phyloP scores from a whole-genome alignment of 2,113 vertebrate genomes.

The Nesoenas mayeri region DNA sequence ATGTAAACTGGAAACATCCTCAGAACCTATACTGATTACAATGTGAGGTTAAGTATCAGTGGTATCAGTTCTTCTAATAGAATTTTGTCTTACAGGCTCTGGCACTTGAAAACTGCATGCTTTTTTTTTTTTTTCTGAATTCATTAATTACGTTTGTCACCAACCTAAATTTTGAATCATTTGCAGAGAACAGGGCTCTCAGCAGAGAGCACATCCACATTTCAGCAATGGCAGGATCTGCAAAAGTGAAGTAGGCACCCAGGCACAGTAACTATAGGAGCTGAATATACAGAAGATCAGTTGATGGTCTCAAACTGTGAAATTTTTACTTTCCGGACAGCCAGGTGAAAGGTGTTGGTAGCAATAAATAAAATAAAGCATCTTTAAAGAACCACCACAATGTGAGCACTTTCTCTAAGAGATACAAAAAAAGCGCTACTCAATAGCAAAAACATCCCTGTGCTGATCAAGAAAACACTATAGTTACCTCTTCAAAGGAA shows the following conservation, averaged over 20 bases:
- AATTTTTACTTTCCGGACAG: background rate
- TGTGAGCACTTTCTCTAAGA: background rate
- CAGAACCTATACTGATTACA: background rate
- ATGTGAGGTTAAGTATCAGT: background rate
- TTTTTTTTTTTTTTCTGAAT: background rate
- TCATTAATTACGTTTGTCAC: background rate
- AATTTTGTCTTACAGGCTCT: background rate
- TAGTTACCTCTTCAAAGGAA: background rate
- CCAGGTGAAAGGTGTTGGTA: background rate
- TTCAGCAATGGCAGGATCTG: background rate
- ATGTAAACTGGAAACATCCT: conserved; percentile 22
- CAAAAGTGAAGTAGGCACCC: background rate
- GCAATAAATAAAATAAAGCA: background rate
- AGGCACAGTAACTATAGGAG: background rate
- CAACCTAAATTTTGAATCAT: background rate
- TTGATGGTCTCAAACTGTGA: background rate
- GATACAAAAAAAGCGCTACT: background rate
- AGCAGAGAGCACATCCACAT: background rate
- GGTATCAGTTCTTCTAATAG: background rate
- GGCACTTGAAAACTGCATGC: background rate
- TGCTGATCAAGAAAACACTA: background rate
- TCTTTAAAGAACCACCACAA: background rate
- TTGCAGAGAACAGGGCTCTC: background rate
- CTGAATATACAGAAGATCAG: background rate
- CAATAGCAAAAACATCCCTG: background rate